These are phyloP conservation scores for Poecile montanus DNA, from an alignment of 2,797 vertebrate species.

Conservation along the genomic window DNA sequence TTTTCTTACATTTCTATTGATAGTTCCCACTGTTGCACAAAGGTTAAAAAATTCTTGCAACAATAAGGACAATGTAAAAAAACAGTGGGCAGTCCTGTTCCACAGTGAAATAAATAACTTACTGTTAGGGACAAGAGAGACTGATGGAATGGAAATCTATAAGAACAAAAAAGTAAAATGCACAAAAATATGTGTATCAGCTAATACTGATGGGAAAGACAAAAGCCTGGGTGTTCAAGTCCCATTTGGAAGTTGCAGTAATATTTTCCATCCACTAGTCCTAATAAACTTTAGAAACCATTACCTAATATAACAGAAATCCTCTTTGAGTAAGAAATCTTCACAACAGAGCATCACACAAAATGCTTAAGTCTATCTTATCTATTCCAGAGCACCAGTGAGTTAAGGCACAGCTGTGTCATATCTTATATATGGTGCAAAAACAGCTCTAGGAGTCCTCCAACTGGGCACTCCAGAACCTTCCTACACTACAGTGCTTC, in stretches of 20 bases:
- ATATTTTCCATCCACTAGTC: not conserved
- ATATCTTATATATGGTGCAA: too few relatives aligned
- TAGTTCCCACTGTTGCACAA: not conserved
- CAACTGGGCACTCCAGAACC: not conserved
- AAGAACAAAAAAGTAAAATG: not conserved
- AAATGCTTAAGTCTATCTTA: not conserved
- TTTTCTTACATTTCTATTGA: not conserved
- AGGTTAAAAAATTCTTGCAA: not conserved
- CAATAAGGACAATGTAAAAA: not conserved
- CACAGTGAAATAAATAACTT: not conserved
- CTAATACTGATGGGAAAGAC: not conserved
- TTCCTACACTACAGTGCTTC: not conserved
- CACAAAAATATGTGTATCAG: not conserved
- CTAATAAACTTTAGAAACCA: not conserved
- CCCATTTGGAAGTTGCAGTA: not conserved
- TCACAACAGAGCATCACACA: not conserved
- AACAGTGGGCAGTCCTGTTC: not conserved
- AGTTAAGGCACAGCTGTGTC: not conserved
- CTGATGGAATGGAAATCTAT: not conserved
- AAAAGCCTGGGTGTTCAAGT: not conserved
- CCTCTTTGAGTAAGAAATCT: not conserved
- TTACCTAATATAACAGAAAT: not conserved
- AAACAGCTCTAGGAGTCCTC: not conserved
- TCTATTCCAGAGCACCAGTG: not conserved
- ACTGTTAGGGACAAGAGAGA: not conserved